Base-by-base conservation (phyloP, 1,140 invertebrate species). In the Frieseomelitta varia region DNA sequence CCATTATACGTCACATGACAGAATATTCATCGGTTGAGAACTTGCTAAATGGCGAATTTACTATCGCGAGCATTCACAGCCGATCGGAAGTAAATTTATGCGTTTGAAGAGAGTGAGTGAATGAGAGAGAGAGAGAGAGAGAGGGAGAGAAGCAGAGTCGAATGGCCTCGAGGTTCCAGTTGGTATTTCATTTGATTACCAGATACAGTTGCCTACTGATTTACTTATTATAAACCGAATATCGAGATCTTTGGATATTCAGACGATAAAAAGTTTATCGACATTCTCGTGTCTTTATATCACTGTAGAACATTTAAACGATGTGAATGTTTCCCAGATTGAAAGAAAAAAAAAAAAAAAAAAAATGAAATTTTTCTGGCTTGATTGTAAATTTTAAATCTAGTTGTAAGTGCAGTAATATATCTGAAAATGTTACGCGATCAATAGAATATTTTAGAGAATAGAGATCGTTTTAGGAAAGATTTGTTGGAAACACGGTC, bases 1-100 rank as follows among this genome's bases (percentile, higher is more conserved):
- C 84, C 81, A 73, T 88, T 87, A 89, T 84, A 84, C 72, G 75
- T 86, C 79, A 75, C 68, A 53, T 61, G 63, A 79, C 56, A 61
- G 88, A 89, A 89, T 89, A 89, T 89, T 89, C 88, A 89, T 89
- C 85, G 81, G 56, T 78, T 27, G 78, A 84, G 78, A 86, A 89
- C 82, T 87, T 86, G 87, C 87, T 89, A 89, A 89, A 84, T 81
- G 68, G 65, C 76, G 78, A 89, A 89, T 89, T 89, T 80, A 84
- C 85, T 84, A 89, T 84, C 78, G 73, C 73, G 53, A 71, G 53
- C 72, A 74, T 65, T 79, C 58, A 73, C 67, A 69, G 79, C 61
- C 77, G 85, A 90, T 88, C 77, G 84, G 67, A 67, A 79, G 79
- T 81, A 84, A 71, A 79, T 77, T 79, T 65, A 27, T 51, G 61